Percentiles rank a stretch among this genome's conserved stretches.
Conservation (phyloP, 2,797 vertebrate genomes). For the Hypotaenidia okinawae region DNA sequence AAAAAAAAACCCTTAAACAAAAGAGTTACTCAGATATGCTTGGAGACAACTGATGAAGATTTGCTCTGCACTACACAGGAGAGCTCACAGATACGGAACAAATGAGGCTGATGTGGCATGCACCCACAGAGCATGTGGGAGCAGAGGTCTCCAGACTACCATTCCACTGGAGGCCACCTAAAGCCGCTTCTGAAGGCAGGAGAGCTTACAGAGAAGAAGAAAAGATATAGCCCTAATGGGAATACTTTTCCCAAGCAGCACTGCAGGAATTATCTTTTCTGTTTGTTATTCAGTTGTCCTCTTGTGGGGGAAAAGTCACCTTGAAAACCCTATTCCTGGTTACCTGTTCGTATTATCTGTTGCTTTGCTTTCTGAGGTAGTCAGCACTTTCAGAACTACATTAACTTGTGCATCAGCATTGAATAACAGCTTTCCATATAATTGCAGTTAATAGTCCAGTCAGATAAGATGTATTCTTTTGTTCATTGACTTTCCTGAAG, state of each 20-base stretch:
- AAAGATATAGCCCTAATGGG: neutral
- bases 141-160: neutral
- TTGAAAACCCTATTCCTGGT: neutral
- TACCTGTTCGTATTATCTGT: neutral
- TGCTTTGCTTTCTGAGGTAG: neutral
- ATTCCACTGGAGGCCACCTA: neutral
- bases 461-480: neutral
- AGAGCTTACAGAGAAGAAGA: neutral
- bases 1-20: neutral
- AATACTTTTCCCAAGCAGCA: neutral
- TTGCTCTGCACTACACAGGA: neutral
- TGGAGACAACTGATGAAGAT: neutral
- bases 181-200: neutral
- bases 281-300: neutral
- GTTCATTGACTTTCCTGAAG: neutral
- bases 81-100: neutral
- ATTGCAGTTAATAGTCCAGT: neutral
- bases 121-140: accelerated
- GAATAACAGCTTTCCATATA: neutral
- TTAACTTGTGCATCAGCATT: neutral
- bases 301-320: neutral
- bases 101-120: neutral
- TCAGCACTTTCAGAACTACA: neutral
- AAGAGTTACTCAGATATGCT: neutral
- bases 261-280: neutral